Evolutionary conservation across 2,888 invertebrate species (phyloP).

Genomic region (Phorcus lineatus): DNA sequence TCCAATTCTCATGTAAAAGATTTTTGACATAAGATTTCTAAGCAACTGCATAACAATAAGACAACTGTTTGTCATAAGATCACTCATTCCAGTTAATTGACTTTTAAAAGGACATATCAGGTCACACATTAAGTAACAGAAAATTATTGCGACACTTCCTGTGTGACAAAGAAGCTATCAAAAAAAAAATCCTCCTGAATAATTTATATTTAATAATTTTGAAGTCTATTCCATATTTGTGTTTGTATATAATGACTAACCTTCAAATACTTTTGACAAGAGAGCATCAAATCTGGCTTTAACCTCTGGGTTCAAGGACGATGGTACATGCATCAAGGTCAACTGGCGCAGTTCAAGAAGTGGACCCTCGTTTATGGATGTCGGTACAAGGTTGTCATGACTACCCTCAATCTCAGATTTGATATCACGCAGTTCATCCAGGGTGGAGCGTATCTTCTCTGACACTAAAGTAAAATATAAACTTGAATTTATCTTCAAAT

Average conservation of each 20-base stretch:
- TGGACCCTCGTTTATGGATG: conserved; percentile 44
- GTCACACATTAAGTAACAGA: too few species aligned
- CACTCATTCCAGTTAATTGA: too few species aligned
- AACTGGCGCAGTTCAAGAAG: conserved; percentile 57
- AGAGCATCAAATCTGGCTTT: conserved; percentile 47
- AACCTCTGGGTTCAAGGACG: conserved; percentile 52
- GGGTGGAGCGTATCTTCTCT: conserved; percentile 40
- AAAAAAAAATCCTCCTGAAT: background rate
- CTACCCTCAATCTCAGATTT: conserved; percentile 60
- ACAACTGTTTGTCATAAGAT: too few species aligned
- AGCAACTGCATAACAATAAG: too few species aligned
- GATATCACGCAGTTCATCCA: conserved; percentile 52
- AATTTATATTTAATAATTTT: too few species aligned
- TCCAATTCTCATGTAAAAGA: too few species aligned
- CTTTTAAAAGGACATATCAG: too few species aligned
- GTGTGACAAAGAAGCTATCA: background rate
- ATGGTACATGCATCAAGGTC: conserved; percentile 62
- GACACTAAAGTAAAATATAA: background rate
- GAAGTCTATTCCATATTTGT: background rate
- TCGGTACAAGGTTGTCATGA: conserved; percentile 42
- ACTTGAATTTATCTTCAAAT: too few species aligned
- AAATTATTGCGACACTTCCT: too few species aligned
- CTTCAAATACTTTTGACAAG: conserved; percentile 51
- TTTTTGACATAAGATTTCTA: too few species aligned
- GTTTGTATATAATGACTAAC: conserved; percentile 37